These are phyloP conservation scores for Phasia obesa DNA, from an alignment of 2,888 invertebrate species.

Conservation along the genomic window DNA sequence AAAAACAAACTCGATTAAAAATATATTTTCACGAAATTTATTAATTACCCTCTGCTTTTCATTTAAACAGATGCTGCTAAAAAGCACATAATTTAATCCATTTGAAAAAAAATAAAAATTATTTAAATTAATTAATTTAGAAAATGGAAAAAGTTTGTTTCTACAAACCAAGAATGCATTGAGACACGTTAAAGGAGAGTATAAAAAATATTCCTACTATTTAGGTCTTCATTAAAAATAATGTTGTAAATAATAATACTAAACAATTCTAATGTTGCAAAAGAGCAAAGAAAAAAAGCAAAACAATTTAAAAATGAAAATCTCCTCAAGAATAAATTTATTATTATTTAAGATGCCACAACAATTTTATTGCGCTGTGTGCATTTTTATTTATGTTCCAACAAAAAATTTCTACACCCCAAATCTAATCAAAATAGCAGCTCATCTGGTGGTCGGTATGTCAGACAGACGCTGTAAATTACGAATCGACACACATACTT, in stretches of 20 bases:
- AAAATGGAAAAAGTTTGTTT: neutral
- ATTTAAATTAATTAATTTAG: neutral
- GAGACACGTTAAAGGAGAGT: too few species aligned
- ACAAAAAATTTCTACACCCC: slow-evolving; percentile 54
- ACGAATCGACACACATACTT: slow-evolving; percentile 21
- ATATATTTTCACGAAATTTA: slow-evolving; percentile 17
- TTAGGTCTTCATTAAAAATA: slow-evolving; percentile 65
- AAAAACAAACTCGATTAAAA: too few species aligned
- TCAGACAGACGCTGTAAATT: slow-evolving; percentile 15
- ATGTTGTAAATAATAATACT: slow-evolving; percentile 62
- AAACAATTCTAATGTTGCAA: slow-evolving; percentile 17
- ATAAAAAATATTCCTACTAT: slow-evolving; percentile 23
- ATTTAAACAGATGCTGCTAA: slow-evolving; percentile 14
- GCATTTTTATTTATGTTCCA: slow-evolving; percentile 65
- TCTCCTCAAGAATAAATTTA: slow-evolving; percentile 64
- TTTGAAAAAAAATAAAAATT: neutral
- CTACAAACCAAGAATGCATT: neutral
- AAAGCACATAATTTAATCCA: slow-evolving; percentile 29
- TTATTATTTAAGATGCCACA: slow-evolving; percentile 68
- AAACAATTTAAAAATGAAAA: slow-evolving; percentile 49
- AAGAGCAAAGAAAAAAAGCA: slow-evolving; percentile 1
- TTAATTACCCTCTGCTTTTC: neutral
- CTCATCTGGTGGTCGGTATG: slow-evolving; percentile 20
- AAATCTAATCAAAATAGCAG: slow-evolving; percentile 48
- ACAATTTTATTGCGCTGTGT: slow-evolving; percentile 67